phyloP scores from a whole-genome alignment of 1,140 invertebrate species.

The Pseudomyrmex flavicornis region DNA sequence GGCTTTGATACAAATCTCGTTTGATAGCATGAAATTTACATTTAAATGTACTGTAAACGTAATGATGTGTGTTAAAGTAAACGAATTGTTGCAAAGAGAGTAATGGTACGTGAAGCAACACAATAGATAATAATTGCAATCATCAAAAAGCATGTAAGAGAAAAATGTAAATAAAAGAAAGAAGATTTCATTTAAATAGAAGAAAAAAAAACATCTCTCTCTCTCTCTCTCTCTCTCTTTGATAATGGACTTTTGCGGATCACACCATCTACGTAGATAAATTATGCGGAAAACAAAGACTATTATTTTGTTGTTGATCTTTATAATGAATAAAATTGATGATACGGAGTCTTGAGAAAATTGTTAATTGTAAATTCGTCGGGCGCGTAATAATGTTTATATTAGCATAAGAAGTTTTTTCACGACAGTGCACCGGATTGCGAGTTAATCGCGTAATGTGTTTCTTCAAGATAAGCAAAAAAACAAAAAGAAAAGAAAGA shows the following conservation, averaged over 20 bases:
- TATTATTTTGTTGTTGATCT: background rate
- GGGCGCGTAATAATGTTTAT: background rate
- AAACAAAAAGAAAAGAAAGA: conserved; percentile 15
- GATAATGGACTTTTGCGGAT: background rate
- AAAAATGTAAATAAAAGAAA: background rate
- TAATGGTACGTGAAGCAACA: too few relatives aligned
- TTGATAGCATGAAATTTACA: conserved; percentile 6
- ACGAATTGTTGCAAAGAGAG: too few relatives aligned
- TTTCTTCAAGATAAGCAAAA: conserved; percentile 7
- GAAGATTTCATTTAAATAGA: too few relatives aligned
- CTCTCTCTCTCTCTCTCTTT: too few relatives aligned
- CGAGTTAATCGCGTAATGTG: conserved; percentile 23
- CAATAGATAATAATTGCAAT: too few relatives aligned
- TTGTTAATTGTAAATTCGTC: conserved; percentile 21
- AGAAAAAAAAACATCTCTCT: too few relatives aligned
- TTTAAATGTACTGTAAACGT: background rate
- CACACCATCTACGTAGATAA: background rate
- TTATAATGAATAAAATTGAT: conserved; percentile 12
- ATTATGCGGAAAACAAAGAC: background rate
- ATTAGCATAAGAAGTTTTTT: conserved; percentile 41
- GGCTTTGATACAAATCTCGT: conserved; percentile 29
- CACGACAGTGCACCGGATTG: background rate
- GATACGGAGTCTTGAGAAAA: background rate
- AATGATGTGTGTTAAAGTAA: background rate
- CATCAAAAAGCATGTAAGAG: background rate